These are phyloP conservation scores for Mactromeris polynyma DNA, from an alignment of 2,888 invertebrate genomes.

Conservation along the genomic window DNA sequence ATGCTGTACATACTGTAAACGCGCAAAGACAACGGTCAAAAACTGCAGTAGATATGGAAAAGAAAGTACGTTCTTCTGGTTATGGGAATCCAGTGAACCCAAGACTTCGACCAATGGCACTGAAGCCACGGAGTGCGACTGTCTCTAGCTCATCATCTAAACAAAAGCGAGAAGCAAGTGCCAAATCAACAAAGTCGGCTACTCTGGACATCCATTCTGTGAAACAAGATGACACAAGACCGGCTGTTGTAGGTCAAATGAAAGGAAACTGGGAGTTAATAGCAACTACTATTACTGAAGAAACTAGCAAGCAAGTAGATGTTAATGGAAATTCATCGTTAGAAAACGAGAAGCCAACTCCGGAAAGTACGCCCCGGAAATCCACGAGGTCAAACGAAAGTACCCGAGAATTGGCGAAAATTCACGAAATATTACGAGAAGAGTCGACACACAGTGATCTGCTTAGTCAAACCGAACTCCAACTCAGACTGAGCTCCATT, in stretches of 20 bases:
- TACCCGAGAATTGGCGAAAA: conserved; percentile 44
- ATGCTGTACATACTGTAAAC: background rate
- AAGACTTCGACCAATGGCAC: conserved; percentile 52
- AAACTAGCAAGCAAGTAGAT: conserved; percentile 29
- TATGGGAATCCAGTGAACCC: conserved; percentile 64
- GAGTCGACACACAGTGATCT: conserved; percentile 64
- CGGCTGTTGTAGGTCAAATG: conserved; percentile 16
- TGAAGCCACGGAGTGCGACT: conserved; percentile 64
- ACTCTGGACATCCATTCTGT: background rate
- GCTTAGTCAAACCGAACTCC: conserved; percentile 51
- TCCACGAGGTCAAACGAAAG: conserved; percentile 25
- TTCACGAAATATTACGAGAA: conserved; percentile 62
- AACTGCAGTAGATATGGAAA: conserved; percentile 40
- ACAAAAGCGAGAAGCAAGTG: conserved; percentile 54
- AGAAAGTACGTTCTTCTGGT: conserved; percentile 62
- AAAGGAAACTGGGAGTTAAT: conserved; percentile 55
- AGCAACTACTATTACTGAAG: conserved; percentile 48
- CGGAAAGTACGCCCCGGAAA: conserved; percentile 14
- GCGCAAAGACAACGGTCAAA: conserved; percentile 45
- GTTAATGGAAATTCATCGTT: conserved; percentile 30
- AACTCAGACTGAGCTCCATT: conserved; percentile 64
- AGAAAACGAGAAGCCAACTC: conserved; percentile 56
- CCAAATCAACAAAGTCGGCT: conserved; percentile 52
- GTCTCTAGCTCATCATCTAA: conserved; percentile 17
- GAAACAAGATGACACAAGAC: conserved; percentile 29